Conservation (phyloP, 2,113 vertebrate genomes). For the Megatriorchis doriae region DNA sequence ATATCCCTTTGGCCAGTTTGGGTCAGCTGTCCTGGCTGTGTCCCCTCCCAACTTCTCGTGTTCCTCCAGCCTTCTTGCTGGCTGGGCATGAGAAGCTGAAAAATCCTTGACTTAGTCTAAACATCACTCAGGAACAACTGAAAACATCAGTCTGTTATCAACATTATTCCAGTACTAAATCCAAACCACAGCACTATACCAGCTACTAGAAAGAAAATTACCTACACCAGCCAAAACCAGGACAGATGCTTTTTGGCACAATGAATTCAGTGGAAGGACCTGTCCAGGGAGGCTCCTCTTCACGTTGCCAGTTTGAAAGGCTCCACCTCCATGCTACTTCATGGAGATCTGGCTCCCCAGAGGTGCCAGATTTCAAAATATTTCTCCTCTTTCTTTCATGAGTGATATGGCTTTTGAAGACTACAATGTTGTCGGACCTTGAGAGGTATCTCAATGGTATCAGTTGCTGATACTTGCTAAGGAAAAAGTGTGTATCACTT, state of each 20-base stretch:
- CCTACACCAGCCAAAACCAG: too few relatives aligned
- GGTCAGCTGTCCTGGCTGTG: too few relatives aligned
- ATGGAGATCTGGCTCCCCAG: neutral
- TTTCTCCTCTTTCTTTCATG: neutral
- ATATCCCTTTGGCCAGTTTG: too few relatives aligned
- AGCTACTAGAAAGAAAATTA: too few relatives aligned
- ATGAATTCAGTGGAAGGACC: neutral
- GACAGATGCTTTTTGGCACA: neutral
- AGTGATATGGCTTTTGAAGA: neutral
- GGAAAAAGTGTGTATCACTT: neutral
- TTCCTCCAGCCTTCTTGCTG: too few relatives aligned
- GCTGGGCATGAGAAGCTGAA: too few relatives aligned
- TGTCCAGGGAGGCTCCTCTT: neutral
- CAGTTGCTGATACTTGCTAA: neutral
- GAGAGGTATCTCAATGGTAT: neutral
- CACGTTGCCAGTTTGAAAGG: neutral
- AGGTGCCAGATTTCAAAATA: neutral
- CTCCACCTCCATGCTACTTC: neutral
- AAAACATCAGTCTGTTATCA: too few relatives aligned
- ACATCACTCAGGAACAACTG: too few relatives aligned
- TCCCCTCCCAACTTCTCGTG: too few relatives aligned
- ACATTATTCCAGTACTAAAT: too few relatives aligned
- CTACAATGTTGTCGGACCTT: neutral
- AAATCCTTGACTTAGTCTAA: too few relatives aligned
- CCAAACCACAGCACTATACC: too few relatives aligned